Evolutionary conservation across 2,113 vertebrate species (phyloP).

Genomic region (Pitta sordida): DNA sequence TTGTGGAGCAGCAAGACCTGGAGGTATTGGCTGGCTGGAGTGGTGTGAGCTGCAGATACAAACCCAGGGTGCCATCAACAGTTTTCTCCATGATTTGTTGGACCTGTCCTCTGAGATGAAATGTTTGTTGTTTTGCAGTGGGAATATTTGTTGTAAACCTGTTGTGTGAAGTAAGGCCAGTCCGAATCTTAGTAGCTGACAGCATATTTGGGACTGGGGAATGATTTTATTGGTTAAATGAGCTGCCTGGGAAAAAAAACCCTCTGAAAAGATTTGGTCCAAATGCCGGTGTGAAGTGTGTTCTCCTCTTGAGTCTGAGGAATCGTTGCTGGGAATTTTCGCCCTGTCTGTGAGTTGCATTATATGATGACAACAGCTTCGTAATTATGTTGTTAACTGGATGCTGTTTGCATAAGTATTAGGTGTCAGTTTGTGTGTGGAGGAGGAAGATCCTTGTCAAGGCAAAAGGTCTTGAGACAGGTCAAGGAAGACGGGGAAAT

Average conservation of each 20-base stretch:
- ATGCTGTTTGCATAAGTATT: background rate
- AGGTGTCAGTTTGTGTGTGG: background rate
- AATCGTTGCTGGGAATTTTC: background rate
- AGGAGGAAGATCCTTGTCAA: background rate
- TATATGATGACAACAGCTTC: background rate
- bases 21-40: background rate
- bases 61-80: rapidly evolving
- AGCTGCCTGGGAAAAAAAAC: background rate
- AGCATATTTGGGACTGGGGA: background rate
- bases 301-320: background rate
- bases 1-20: background rate
- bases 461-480: background rate
- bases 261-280: background rate
- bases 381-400: background rate
- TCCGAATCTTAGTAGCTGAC: background rate
- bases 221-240: background rate
- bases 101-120: background rate
- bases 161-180: background rate
- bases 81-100: background rate
- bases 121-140: background rate
- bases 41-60: background rate
- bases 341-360: background rate
- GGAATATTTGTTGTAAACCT: background rate
- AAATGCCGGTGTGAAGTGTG: background rate
- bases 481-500: background rate